These are phyloP conservation scores for Mactra quadrangularis DNA, from an alignment of 1,140 invertebrate genomes.

Conservation along the genomic window DNA sequence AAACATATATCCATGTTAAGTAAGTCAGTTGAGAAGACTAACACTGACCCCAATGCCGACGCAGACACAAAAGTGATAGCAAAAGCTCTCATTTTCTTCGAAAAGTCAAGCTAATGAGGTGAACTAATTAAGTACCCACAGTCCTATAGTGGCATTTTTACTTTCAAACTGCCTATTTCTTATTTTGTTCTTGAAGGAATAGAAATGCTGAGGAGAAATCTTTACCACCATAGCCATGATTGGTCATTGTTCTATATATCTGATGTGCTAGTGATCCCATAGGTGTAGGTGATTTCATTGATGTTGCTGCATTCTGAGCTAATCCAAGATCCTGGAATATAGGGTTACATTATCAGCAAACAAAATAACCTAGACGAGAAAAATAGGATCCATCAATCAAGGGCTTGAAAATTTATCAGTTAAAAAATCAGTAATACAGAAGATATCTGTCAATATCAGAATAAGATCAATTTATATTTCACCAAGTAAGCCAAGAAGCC, in stretches of 20 bases:
- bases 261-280: constrained; percentile 95
- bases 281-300: constrained; percentile 90
- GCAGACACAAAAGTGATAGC: too few species aligned
- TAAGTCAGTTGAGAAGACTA: too few species aligned
- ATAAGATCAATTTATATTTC: too few species aligned
- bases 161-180: constrained; percentile 48
- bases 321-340: constrained; percentile 92
- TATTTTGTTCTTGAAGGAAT: constrained; percentile 86
- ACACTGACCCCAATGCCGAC: too few species aligned
- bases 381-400: neutral
- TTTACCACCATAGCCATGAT: constrained; percentile 91
- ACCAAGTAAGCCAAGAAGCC: too few species aligned
- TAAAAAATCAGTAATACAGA: neutral
- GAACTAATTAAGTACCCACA: too few species aligned
- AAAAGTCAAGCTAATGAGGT: too few species aligned
- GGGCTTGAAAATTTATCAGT: neutral
- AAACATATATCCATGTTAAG: too few species aligned
- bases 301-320: constrained; percentile 87
- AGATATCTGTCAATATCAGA: neutral
- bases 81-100: too few species aligned
- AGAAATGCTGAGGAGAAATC: constrained; percentile 97
- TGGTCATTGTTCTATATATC: constrained; percentile 91
- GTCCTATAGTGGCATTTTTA: too few species aligned
- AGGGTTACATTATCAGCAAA: constrained; percentile 17
- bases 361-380: neutral